Percentiles rank a stretch among this genome's conserved stretches.
Evolutionary conservation across 2,113 vertebrate genomes (phyloP).

Genomic region (Lamprotornis superbus): DNA sequence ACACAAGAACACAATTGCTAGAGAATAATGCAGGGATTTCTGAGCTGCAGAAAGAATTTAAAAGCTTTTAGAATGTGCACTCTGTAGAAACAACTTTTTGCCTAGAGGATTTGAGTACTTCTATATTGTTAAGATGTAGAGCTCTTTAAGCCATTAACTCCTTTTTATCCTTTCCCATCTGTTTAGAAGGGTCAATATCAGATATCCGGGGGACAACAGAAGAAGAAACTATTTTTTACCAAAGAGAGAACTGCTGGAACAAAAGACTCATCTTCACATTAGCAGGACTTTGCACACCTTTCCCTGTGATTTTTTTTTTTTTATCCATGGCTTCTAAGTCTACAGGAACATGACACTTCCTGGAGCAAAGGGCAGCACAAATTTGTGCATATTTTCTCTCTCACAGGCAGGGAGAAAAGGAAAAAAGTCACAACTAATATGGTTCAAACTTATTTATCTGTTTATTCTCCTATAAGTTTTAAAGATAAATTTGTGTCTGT

Average conservation of each 20-base stretch:
- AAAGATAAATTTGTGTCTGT: not conserved
- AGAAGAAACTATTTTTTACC: not conserved
- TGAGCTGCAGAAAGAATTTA: not conserved
- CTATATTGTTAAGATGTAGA: not conserved
- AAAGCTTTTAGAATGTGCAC: not conserved
- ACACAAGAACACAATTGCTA: not conserved
- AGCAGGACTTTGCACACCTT: not conserved
- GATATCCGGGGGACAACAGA: not conserved
- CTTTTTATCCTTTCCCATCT: not conserved
- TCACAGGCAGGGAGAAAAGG: not conserved
- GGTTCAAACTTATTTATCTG: not conserved
- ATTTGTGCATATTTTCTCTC: not conserved
- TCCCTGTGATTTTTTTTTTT: not conserved
- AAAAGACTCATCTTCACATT: not conserved
- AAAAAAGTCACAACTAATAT: rapidly evolving
- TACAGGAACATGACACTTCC: not conserved
- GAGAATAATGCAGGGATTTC: not conserved
- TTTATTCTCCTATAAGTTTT: not conserved
- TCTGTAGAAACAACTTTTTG: not conserved
- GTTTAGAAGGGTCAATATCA: not conserved
- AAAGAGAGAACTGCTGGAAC: not conserved
- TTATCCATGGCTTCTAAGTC: not conserved
- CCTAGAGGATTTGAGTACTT: not conserved
- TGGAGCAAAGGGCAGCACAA: not conserved
- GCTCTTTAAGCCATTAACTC: not conserved